phyloP scores from a whole-genome alignment of 2,113 vertebrate species.

The Leucopsar rothschildi region DNA sequence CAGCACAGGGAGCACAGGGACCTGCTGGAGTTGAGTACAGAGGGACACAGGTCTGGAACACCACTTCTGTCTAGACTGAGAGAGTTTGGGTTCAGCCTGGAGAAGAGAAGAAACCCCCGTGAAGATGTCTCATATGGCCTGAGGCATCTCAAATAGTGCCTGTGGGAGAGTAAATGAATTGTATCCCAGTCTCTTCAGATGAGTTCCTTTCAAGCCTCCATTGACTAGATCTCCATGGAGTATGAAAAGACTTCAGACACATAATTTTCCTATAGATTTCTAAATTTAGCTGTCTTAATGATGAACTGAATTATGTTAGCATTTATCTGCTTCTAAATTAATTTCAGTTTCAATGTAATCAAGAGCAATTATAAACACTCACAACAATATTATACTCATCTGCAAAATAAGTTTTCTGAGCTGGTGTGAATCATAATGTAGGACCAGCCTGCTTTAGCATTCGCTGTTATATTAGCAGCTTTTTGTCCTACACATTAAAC shows the following conservation, averaged over 20 bases:
- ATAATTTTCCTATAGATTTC: neutral
- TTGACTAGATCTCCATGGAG: neutral
- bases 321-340: neutral
- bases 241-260: neutral
- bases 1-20: rapidly evolving
- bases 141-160: neutral
- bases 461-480: neutral
- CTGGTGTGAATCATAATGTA: neutral
- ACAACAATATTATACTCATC: neutral
- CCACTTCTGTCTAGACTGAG: neutral
- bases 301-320: neutral
- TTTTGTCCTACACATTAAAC: neutral
- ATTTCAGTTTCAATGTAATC: neutral
- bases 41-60: neutral
- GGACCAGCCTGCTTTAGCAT: neutral
- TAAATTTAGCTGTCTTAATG: neutral
- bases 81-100: neutral
- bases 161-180: neutral
- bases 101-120: neutral
- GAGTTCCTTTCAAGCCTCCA: neutral
- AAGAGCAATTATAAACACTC: neutral
- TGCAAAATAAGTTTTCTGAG: neutral
- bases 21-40: rapidly evolving
- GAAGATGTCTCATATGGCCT: neutral
- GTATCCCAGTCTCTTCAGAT: neutral